Percentiles rank a stretch among this genome's conserved stretches.
Evolutionary conservation across 2,888 invertebrate genomes (phyloP).

Genomic region (Caenorhabditis panamensis): DNA sequence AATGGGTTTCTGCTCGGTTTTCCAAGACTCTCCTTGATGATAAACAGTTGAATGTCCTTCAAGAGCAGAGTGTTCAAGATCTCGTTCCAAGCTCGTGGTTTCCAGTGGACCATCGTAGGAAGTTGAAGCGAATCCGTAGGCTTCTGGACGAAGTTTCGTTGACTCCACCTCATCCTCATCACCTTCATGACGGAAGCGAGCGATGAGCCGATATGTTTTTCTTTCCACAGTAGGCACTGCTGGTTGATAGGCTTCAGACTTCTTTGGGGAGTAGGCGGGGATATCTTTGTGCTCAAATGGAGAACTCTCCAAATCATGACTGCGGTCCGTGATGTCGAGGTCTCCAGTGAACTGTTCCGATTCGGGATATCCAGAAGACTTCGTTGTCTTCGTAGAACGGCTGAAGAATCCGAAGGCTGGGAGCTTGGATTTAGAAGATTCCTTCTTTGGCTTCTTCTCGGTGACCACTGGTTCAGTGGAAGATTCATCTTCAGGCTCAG

Average conservation of each 20-base stretch:
- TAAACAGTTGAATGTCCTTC: conserved; percentile 36
- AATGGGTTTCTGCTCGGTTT: background rate
- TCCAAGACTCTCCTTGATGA: conserved; percentile 44
- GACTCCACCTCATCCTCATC: conserved; percentile 27
- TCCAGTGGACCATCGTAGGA: conserved; percentile 12
- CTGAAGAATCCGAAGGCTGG: conserved; percentile 42
- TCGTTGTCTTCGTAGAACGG: conserved; percentile 18
- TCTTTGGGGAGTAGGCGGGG: conserved; percentile 33
- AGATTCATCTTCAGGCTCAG: conserved; percentile 22
- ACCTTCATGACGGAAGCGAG: conserved; percentile 31
- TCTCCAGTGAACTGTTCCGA: conserved; percentile 54
- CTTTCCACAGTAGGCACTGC: background rate
- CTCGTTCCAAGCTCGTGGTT: conserved; percentile 11
- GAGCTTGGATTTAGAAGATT: conserved; percentile 18
- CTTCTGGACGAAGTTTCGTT: conserved; percentile 17
- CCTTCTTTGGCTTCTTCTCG: conserved; percentile 39
- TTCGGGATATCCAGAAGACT: conserved; percentile 24
- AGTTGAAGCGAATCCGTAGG: conserved; percentile 16
- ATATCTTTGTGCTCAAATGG: conserved; percentile 18
- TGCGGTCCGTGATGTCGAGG: conserved; percentile 25
- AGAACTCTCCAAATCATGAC: conserved; percentile 34
- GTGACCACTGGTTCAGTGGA: conserved; percentile 1
- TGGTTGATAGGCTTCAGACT: conserved; percentile 15
- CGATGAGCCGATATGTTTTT: conserved; percentile 16
- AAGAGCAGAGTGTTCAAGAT: conserved; percentile 33